Conservation (phyloP, 2,113 vertebrate species). For the Mirza zaza region DNA sequence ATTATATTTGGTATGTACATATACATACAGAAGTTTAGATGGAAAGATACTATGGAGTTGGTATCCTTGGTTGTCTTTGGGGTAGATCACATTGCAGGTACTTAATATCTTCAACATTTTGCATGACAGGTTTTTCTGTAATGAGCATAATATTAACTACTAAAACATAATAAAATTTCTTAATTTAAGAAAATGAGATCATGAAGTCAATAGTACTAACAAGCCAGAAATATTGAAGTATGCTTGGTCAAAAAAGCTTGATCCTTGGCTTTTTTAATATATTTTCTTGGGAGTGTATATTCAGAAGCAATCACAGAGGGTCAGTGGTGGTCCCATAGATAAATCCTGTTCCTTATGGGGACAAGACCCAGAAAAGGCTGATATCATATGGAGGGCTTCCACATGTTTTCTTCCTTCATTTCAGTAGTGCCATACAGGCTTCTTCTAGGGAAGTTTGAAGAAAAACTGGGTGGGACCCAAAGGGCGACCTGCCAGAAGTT, state of each 20-base stretch:
- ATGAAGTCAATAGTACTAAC: not conserved
- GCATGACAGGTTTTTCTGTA: slow-evolving; percentile 22
- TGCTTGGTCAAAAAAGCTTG: not conserved
- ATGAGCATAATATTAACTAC: not conserved
- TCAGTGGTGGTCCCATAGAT: not conserved
- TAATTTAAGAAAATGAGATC: not conserved
- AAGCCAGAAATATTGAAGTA: not conserved
- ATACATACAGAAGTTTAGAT: not conserved
- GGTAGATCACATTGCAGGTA: not conserved
- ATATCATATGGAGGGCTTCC: not conserved
- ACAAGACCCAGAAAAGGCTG: slow-evolving; percentile 6
- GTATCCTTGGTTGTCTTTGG: not conserved
- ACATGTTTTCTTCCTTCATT: not conserved
- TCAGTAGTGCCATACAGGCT: slow-evolving; percentile 1
- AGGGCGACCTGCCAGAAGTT: slow-evolving; percentile 75
- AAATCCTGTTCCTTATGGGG: not conserved
- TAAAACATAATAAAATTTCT: slow-evolving; percentile 5
- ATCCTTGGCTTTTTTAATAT: not conserved
- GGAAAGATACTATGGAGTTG: not conserved
- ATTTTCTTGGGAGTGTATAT: not conserved
- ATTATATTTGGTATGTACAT: not conserved
- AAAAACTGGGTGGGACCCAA: slow-evolving; percentile 74
- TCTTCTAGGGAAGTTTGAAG: slow-evolving; percentile 58
- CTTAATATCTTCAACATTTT: not conserved
- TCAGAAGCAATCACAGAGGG: not conserved